These are phyloP conservation scores for Patella depressa DNA, from an alignment of 2,888 invertebrate species.

Conservation along the genomic window DNA sequence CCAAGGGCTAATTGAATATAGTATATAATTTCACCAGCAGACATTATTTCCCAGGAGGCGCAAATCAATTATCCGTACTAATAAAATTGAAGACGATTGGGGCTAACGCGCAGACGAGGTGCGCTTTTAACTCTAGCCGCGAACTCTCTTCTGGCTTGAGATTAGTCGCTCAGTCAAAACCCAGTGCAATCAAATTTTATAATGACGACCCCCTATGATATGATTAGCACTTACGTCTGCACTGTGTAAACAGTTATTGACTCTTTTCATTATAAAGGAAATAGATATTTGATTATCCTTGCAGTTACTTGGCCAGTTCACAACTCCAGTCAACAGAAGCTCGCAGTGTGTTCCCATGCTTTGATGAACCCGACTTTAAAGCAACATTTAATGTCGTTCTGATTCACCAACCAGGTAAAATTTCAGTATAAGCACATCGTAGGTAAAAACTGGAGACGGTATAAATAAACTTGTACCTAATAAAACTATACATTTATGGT, in stretches of 20 bases:
- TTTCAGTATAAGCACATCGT: too few species aligned
- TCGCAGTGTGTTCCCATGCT: slow-evolving; percentile 67
- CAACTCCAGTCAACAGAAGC: slow-evolving; percentile 70
- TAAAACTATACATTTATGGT: too few species aligned
- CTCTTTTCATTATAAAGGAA: too few species aligned
- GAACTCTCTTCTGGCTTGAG: neutral
- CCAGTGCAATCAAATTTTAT: too few species aligned
- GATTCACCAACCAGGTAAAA: slow-evolving; percentile 51
- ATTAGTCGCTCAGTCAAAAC: too few species aligned
- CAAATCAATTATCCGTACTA: neutral
- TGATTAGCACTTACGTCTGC: too few species aligned
- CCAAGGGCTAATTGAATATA: slow-evolving; percentile 2
- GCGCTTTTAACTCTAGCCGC: neutral
- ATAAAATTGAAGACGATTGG: neutral
- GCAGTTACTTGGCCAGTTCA: slow-evolving; percentile 64
- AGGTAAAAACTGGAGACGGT: too few species aligned
- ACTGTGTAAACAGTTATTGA: too few species aligned
- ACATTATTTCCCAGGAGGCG: neutral
- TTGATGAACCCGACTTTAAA: slow-evolving; percentile 66
- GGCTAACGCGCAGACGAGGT: neutral
- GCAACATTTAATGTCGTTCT: slow-evolving; percentile 60
- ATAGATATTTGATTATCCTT: slow-evolving; percentile 24
- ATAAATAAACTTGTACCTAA: too few species aligned
- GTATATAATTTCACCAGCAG: slow-evolving; percentile 3
- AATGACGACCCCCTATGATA: too few species aligned